Base-by-base conservation (phyloP, 2,113 vertebrate genomes). In the Tyrannus savana region DNA sequence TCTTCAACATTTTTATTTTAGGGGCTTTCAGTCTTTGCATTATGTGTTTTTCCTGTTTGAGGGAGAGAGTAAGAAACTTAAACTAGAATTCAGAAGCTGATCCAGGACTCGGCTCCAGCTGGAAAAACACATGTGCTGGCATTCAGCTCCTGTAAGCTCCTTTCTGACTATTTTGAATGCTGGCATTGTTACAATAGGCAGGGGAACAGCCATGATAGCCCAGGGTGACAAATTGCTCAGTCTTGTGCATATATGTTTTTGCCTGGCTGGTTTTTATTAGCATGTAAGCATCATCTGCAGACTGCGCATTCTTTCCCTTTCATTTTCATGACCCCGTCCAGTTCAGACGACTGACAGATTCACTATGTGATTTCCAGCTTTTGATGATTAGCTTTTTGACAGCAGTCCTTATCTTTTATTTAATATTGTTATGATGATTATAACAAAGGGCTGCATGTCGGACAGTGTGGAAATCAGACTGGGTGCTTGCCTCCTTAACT, bases 81-180 rank as follows among this genome's bases (percentile, higher is more conserved):
- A 97, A 97, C 93, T 66, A 94, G 91, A 89, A 97, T 96, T 97
- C 94, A 97, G 95, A 95, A 97, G 85, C 96, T 93, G 66, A 89
- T 96, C 93, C 96, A 93, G 94, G 86, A 96, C 93, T 95, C 93
- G 0, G 89, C 93, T 97, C 92, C 94, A 97, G 95, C 93, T 96
- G 97, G 95, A 96, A 97, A 96, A 97, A 97, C 96, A 97, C 95
- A 96, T 97, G 96, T 97, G 95, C 90, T 97, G 96, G 97, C 97
- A 96, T 97, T 96, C 96, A 95, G 94, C 95, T 96, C 90, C 92
- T 89, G 89, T 96, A 96, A 95, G 92, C 95, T 96, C 94, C 90
- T 97, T 96, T 96, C 71, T 95, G 95, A 97, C 95, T 96, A 96
- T 97, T 97, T 96, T 97, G 96, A 97, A 94, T 92, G 83, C 84